Base-by-base conservation (phyloP, 1,140 invertebrate species). In the Cyphomyrmex costatus region DNA sequence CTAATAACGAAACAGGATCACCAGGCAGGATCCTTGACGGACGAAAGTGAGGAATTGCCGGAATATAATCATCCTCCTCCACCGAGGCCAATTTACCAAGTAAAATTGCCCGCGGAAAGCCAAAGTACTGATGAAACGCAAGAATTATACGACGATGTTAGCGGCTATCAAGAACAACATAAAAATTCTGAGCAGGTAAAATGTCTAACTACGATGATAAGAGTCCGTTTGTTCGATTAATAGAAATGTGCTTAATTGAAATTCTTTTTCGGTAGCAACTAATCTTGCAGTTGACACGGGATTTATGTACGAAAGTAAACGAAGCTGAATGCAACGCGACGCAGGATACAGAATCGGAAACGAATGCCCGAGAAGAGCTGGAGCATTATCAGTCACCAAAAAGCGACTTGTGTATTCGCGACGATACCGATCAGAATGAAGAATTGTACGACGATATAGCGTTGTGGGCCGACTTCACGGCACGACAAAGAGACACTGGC, bases 331-430 rank as follows among this genome's bases (percentile, higher is more conserved):
- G 8, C 7, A 19, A 71, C 1, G 14, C 14, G 4, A 68, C 10
- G n/a, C 24, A 19, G 7, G 46, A 80, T 2, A 6, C 14, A n/a
- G 36, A 58, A 33, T 12, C 4, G 21, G 19, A 21, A 7, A 8
- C 36, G 3, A 46, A 74, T 14, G n/a, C 24, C 2, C 19, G 24
- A 7, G 68, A 83, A 3, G 84, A 92, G 0, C 7, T 53, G 2
- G 92, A 93, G 63, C 93, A 94, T 85, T 94, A 94, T 84, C 92
- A 94, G 73, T 91, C 77, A 8, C 93, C 93, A 3, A 91, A 85
- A 66, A 87, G 71, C n/a, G 73, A 90, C 19, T 71, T 80, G 24
- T 7, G 66, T 14, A 2, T 82, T 71, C 5, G 8, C 51, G 66
- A 88, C 24, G 27, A 61, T 36, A 53, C 53, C 3, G 36, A 49